Conservation (phyloP, 2,797 vertebrate genomes). For the Capromys pilorides region DNA sequence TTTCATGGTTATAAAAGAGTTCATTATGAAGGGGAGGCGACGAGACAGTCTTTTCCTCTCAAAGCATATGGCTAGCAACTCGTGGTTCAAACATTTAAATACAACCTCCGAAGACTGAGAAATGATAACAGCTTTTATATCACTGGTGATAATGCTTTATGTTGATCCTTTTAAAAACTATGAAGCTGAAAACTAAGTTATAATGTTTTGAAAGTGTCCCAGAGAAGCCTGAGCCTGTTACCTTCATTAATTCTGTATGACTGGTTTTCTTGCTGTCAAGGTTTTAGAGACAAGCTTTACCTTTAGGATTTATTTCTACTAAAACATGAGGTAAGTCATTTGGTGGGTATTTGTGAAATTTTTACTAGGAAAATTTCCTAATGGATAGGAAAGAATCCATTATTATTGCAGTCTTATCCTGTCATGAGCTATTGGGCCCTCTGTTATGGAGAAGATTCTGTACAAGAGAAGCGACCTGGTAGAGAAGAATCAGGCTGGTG, state of each 20-base stretch:
- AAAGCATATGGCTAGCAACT: neutral
- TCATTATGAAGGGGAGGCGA: slow-evolving; percentile 37
- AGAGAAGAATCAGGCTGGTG: neutral
- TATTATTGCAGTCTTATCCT: neutral
- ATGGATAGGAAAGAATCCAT: neutral
- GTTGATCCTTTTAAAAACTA: neutral
- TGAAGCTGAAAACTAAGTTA: slow-evolving; percentile 14
- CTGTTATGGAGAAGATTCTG: neutral
- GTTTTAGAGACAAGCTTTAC: neutral
- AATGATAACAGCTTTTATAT: neutral
- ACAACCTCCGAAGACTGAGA: slow-evolving; percentile 14
- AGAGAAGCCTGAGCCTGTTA: neutral
- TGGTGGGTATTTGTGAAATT: neutral
- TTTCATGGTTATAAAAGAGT: slow-evolving; percentile 59
- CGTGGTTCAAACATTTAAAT: slow-evolving; percentile 4
- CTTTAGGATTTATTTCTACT: neutral
- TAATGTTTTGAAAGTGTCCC: neutral
- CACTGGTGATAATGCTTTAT: neutral
- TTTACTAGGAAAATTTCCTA: too few relatives aligned
- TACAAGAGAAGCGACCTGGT: fast-evolving
- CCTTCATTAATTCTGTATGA: neutral
- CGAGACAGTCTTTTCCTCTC: neutral
- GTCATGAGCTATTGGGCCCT: neutral
- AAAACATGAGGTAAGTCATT: neutral
- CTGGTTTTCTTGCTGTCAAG: neutral